Evolutionary conservation across 2,113 vertebrate genomes (phyloP).

Genomic region (Galeopterus variegatus): DNA sequence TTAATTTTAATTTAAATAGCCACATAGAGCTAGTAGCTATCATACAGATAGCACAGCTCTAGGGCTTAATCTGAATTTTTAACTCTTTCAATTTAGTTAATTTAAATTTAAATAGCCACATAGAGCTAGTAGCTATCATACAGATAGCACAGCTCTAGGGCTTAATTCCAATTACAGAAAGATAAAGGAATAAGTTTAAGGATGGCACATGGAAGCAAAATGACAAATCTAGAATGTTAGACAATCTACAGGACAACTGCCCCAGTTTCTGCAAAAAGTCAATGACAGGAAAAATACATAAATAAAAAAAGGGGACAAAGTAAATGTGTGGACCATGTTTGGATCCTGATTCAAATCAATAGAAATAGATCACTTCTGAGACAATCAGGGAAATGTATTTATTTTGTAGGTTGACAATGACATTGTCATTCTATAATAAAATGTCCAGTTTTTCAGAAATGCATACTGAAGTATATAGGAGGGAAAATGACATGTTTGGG

Average conservation of each 20-base stretch:
- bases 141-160: neutral
- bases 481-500: neutral
- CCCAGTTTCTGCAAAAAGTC: neutral
- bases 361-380: neutral
- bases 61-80: slow-evolving; percentile 40
- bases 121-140: neutral
- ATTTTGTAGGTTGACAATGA: slow-evolving; percentile 38
- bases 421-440: neutral
- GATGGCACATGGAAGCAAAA: neutral
- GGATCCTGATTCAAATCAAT: slow-evolving; percentile 42
- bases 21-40: neutral
- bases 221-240: slow-evolving; percentile 31
- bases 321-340: neutral
- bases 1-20: slow-evolving; percentile 15
- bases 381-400: neutral
- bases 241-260: slow-evolving; percentile 29
- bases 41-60: neutral
- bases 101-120: slow-evolving; percentile 9
- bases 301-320: neutral
- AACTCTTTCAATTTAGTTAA: slow-evolving; percentile 23
- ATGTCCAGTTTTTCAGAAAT: neutral
- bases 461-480: neutral
- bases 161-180: slow-evolving; percentile 52
- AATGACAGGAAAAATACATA: slow-evolving; percentile 46
- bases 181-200: neutral